These are phyloP conservation scores for Bactericera cockerelli DNA, from an alignment of 1,140 invertebrate species.

Conservation along the genomic window DNA sequence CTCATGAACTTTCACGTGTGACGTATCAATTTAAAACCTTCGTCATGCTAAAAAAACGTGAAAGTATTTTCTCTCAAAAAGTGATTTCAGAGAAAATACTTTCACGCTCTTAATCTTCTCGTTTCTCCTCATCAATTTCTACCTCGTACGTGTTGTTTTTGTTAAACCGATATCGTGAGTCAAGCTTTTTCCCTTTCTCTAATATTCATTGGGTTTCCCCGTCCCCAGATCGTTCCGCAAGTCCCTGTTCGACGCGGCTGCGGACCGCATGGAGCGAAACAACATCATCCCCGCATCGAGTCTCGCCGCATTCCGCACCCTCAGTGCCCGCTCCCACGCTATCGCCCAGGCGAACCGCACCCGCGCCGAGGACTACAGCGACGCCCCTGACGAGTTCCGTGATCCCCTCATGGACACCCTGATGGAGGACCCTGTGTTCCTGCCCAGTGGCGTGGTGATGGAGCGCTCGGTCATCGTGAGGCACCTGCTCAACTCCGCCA, in stretches of 20 bases:
- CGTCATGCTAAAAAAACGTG: no score
- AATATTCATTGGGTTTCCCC: constrained; percentile 45
- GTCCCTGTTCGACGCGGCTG: constrained; percentile 82
- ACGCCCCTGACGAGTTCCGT: constrained; percentile 93
- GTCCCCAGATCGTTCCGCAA: constrained; percentile 83
- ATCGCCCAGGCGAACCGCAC: constrained; percentile 70
- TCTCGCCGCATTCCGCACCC: constrained; percentile 63
- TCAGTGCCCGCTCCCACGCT: constrained; percentile 64
- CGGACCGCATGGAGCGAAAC: constrained; percentile 57
- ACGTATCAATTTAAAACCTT: no score
- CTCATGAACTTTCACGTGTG: no score
- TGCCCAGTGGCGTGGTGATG: constrained; percentile 91
- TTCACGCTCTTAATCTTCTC: constrained; percentile 15
- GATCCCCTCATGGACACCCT: constrained; percentile 96
- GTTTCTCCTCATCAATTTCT: constrained; percentile 13
- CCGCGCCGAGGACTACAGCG: constrained; percentile 78
- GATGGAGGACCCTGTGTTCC: constrained; percentile 87
- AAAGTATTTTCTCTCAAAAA: no score
- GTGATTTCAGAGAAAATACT: no score
- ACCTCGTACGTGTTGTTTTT: no score
- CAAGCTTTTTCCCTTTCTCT: constrained; percentile 21
- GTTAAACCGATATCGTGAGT: constrained; percentile 5
- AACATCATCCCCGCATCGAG: constrained; percentile 67
- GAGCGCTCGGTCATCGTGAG: constrained; percentile 83
- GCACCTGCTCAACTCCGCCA: constrained; percentile 88